Evolutionary conservation across 1,140 invertebrate genomes (phyloP), one percentile per base, ranked within the genome.

Genomic region (Hypothenemus hampei): DNA sequence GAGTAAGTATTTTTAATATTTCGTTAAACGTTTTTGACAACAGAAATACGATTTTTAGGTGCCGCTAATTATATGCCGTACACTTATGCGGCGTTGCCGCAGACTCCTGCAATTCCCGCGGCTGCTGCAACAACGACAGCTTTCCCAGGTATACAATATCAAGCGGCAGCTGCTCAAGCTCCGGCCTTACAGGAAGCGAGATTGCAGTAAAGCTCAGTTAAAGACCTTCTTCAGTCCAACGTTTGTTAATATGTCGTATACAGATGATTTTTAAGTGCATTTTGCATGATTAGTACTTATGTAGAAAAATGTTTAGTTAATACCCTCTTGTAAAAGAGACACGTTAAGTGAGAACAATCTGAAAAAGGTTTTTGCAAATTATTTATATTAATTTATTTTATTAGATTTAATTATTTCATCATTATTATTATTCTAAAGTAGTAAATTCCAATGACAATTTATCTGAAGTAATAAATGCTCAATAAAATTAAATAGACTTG

Each of bases 21-120:
- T 11, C 21, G n/a, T 11, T 33, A 2, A 16, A 26, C 1, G 7
- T 10, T 51, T 20, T 52, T 47, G 10, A 22, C n/a, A 15, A 1
- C 8, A 37, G 8, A 7, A 8, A 16, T 15, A 2, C n/a, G 18
- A 37, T 26, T 66, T 63, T 19, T 52, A 69, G 68, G 65, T 58
- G 79, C 81, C 23, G 82, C 82, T 5, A 81, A 82, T 60, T 85
- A 85, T 67, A 77, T 85, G 71, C 83, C 82, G 0, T 86, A 86
- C 64, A 79, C 83, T 23, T 81, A 82, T 61, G 77, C 80, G 16
- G 72, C 79, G 23, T 68, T 86, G 54, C 83, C 78, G 46, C 78
- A 79, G 63, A 77, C 77, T 7, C 75, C 73, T 23, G 75, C 69
- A 36, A 73, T 83, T 31, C 81, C 78, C 8, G 76, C 77, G 16